phyloP scores from a whole-genome alignment of 2,113 vertebrate genomes.

The Macquaria australasica region DNA sequence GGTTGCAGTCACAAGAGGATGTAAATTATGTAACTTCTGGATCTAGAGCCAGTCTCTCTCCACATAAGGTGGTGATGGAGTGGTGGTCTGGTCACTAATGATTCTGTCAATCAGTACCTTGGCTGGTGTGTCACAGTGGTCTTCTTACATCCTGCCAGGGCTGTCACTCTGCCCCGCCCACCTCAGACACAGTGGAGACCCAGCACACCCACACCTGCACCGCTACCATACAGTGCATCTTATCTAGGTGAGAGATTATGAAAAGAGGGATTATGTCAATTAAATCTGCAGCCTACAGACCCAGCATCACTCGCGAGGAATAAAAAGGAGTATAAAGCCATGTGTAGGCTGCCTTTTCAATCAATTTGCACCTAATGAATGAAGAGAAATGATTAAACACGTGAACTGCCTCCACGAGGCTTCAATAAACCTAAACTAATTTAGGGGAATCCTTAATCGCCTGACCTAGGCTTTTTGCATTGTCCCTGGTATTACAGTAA shows the following conservation, averaged over 20 bases:
- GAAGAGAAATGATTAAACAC: conserved; percentile 52
- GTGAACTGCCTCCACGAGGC: conserved; percentile 44
- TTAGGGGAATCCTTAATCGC: conserved; percentile 69
- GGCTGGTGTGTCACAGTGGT: conserved; percentile 52
- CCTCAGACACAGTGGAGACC: conserved; percentile 26
- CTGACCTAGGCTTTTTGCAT: conserved; percentile 66
- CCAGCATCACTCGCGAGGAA: conserved; percentile 28
- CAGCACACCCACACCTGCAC: conserved; percentile 29
- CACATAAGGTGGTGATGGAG: conserved; percentile 44
- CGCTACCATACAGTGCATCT: conserved; percentile 11
- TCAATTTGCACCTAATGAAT: conserved; percentile 64
- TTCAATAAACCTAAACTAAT: conserved; percentile 66
- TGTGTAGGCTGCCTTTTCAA: conserved; percentile 50
- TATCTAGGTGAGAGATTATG: conserved; percentile 55
- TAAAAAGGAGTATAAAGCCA: conserved; percentile 28
- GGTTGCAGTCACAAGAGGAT: neutral
- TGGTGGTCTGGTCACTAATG: conserved; percentile 64
- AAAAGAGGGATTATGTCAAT: conserved; percentile 58
- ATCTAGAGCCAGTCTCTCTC: conserved; percentile 15
- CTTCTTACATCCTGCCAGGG: conserved; percentile 41
- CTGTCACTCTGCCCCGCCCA: conserved; percentile 50
- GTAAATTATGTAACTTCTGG: conserved; percentile 7
- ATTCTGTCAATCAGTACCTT: conserved; percentile 73
- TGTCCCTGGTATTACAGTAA: conserved; percentile 70
- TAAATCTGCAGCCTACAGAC: conserved; percentile 43